A percentile compares a stretch with the other conserved stretches of the same genome.
Conservation (phyloP, 2,888 invertebrate species). For the Pyrocoelia pectoralis region DNA sequence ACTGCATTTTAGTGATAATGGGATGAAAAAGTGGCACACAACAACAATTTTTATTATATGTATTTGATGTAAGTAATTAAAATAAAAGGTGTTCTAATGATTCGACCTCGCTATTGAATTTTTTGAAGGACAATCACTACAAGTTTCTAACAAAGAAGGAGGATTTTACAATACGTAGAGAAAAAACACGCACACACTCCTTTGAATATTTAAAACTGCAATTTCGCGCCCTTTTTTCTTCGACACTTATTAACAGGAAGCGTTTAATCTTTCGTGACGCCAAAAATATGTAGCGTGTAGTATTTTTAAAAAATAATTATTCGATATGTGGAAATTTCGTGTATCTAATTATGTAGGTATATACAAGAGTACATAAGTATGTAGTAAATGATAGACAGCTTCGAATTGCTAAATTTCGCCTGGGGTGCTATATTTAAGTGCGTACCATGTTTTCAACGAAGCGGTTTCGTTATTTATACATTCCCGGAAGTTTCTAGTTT, state of each 20-base stretch:
- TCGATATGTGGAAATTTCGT: slow-evolving; percentile 36
- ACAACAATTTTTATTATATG: slow-evolving; percentile 15
- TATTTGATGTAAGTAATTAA: slow-evolving; percentile 17
- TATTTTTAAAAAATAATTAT: slow-evolving; percentile 21
- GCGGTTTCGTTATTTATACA: slow-evolving; percentile 11
- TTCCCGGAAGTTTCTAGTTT: background rate
- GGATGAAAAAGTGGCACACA: slow-evolving; percentile 1
- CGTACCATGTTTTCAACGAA: slow-evolving; percentile 13
- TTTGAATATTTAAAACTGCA: background rate
- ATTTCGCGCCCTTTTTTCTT: background rate
- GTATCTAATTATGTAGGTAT: slow-evolving; percentile 36
- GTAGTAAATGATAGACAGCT: slow-evolving; percentile 37
- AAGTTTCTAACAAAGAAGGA: slow-evolving; percentile 21
- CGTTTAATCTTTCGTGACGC: background rate
- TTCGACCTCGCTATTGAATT: slow-evolving; percentile 37
- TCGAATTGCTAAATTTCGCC: slow-evolving; percentile 36
- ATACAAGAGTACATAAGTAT: slow-evolving; percentile 25
- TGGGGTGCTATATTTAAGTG: slow-evolving; percentile 29
- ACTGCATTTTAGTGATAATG: background rate
- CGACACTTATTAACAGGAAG: background rate
- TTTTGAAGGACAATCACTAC: slow-evolving; percentile 32
- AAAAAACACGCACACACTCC: background rate
- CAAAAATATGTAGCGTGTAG: slow-evolving; percentile 26
- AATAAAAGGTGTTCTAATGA: slow-evolving; percentile 30
- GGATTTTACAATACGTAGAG: background rate